Conservation (phyloP, 2,888 invertebrate genomes). For the Ochropacha duplaris region DNA sequence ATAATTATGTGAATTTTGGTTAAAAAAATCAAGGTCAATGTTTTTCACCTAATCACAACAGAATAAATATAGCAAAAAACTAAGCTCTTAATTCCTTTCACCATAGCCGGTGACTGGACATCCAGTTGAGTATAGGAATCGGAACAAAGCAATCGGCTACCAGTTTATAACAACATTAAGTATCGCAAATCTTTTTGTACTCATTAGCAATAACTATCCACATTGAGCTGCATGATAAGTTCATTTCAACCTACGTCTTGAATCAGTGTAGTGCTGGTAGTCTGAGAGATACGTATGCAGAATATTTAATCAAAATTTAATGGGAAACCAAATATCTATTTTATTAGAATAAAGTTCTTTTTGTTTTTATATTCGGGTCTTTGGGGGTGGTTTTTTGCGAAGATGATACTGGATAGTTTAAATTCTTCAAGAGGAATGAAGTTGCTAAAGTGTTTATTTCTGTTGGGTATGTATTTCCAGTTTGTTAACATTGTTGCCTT, state of each 20-base stretch:
- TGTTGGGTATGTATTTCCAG: conserved; percentile 33
- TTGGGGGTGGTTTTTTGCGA: neutral
- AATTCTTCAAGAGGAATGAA: conserved; percentile 25
- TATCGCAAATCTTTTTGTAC: conserved; percentile 53
- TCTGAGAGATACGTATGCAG: conserved; percentile 18
- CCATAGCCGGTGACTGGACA: conserved; percentile 33
- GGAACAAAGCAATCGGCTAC: conserved; percentile 46
- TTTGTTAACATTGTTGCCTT: neutral
- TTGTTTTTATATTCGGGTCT: neutral
- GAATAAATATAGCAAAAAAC: conserved; percentile 23
- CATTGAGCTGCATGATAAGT: conserved; percentile 55
- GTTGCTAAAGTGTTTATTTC: conserved; percentile 24
- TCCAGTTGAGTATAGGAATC: conserved; percentile 15
- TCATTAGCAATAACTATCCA: conserved; percentile 49
- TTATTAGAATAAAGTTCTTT: neutral
- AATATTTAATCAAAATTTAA: neutral
- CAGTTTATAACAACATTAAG: conserved; percentile 35
- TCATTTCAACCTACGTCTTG: conserved; percentile 56
- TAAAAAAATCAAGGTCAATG: conserved; percentile 55
- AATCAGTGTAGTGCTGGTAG: conserved; percentile 30
- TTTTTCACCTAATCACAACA: conserved; percentile 38
- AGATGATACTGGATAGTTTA: neutral
- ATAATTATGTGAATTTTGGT: conserved; percentile 14
- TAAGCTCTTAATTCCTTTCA: conserved; percentile 47
- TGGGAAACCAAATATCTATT: neutral